These are phyloP conservation scores for Beroe forskalii DNA, from an alignment of 37 sponge, comb jelly and placozoan genomes.

Conservation along the genomic window DNA sequence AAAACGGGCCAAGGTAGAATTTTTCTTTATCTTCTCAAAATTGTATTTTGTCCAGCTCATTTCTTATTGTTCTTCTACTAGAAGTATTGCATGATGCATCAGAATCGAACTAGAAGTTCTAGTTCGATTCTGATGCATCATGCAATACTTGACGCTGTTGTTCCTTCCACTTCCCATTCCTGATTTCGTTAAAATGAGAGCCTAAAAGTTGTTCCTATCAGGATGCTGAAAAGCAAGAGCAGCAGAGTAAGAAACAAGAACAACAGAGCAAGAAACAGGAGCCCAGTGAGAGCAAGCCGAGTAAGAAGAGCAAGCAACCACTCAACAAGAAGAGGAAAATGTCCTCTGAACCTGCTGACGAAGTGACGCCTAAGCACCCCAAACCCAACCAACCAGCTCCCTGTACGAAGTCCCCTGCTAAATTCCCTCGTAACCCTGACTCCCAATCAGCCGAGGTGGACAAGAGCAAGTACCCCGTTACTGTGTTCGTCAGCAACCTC, in stretches of 20 bases:
- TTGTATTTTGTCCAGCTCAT: too few relatives aligned
- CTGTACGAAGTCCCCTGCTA: background rate
- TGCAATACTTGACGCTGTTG: too few relatives aligned
- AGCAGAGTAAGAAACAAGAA: background rate
- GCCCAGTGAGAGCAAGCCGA: background rate
- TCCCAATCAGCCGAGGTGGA: background rate
- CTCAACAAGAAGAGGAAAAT: conserved; percentile 28
- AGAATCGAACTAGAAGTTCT: background rate
- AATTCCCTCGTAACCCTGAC: background rate
- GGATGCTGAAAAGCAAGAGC: conserved; percentile 17
- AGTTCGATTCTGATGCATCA: too few relatives aligned
- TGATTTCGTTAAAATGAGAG: too few relatives aligned
- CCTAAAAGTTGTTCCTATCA: too few relatives aligned
- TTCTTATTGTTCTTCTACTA: background rate
- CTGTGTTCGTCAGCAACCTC: conserved; percentile 46
- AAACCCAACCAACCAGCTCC: too few relatives aligned
- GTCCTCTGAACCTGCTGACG: background rate
- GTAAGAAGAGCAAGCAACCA: background rate
- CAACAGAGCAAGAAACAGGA: background rate
- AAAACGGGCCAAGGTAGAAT: conserved; percentile 32
- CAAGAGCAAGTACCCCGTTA: conserved; percentile 28
- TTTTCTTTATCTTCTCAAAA: too few relatives aligned
- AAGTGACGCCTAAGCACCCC: background rate
- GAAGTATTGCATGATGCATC: background rate
- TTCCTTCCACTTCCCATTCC: too few relatives aligned